Percentiles rank a stretch among this genome's conserved stretches.
phyloP scores from a whole-genome alignment of 2,888 invertebrate genomes.

The Charanyca ferruginea region DNA sequence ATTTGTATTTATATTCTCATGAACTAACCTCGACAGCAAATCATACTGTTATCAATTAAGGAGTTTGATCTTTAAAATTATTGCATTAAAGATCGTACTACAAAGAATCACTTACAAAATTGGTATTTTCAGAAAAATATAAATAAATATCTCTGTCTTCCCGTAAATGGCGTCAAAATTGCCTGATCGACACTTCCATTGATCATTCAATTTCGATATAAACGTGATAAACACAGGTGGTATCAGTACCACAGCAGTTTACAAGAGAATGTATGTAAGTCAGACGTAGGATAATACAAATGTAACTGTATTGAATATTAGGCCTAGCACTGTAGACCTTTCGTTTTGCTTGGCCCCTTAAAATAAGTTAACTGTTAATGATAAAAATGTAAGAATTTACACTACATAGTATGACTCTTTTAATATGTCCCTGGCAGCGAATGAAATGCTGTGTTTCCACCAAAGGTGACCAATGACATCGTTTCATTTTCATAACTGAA shows the following conservation, averaged over 20 bases:
- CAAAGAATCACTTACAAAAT: background rate
- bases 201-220: constrained; percentile 74
- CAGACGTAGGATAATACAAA: constrained; percentile 2
- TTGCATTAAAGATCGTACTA: background rate
- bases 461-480: background rate
- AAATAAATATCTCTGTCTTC: constrained; percentile 21
- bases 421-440: background rate
- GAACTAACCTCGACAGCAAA: constrained; percentile 7
- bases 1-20: constrained; percentile 41
- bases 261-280: background rate
- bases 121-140: constrained; percentile 30
- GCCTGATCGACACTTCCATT: constrained; percentile 72
- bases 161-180: constrained; percentile 66
- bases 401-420: constrained; percentile 12
- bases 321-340: constrained; percentile 36
- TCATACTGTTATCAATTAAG: background rate
- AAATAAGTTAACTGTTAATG: constrained; percentile 19
- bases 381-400: constrained; percentile 29
- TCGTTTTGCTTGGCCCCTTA: constrained; percentile 12
- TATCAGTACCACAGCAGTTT: too few species aligned
- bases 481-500: too few species aligned
- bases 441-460: background rate
- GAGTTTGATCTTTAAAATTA: too few species aligned
- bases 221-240: constrained; percentile 19
- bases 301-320: constrained; percentile 12